These are phyloP conservation scores for Oscheius myriophilus DNA, from an alignment of 2,888 invertebrate genomes.

Conservation along the genomic window DNA sequence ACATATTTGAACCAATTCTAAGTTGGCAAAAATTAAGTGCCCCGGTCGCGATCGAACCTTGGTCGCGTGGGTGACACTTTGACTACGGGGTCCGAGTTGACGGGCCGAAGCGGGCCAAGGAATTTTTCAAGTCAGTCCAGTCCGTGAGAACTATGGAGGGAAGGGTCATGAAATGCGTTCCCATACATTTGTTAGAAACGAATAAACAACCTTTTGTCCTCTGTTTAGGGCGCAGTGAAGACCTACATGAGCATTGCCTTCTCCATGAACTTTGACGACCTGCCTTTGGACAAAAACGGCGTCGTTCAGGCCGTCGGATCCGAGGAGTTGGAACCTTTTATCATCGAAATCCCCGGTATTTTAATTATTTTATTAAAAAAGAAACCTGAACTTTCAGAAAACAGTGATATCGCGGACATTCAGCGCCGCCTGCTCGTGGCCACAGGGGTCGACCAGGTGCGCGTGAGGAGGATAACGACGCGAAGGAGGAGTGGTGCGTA, in stretches of 20 bases:
- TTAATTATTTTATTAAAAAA: background rate
- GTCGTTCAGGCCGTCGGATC: conserved; percentile 27
- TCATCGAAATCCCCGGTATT: conserved; percentile 42
- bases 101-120: no score
- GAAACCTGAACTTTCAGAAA: conserved; percentile 5
- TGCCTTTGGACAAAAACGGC: conserved; percentile 36
- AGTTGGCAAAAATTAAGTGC: no score
- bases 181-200: no score
- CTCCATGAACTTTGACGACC: conserved; percentile 49
- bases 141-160: no score
- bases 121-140: no score
- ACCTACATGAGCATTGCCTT: conserved; percentile 50
- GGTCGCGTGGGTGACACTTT: no score
- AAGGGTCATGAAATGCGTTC: no score
- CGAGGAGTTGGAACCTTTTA: conserved; percentile 47
- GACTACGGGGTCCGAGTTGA: no score
- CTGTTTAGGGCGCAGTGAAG: conserved; percentile 17
- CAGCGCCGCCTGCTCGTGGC: conserved; percentile 17
- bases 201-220: no score
- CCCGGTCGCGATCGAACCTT: no score
- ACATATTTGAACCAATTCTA: no score
- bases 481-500: conserved; percentile 8
- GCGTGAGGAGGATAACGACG: background rate
- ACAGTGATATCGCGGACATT: background rate
- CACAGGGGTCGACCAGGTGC: conserved; percentile 8